A percentile compares a stretch with the other conserved stretches of the same genome.
These are phyloP conservation scores for Ophion ellenae DNA, from an alignment of 2,888 invertebrate genomes.

Conservation along the genomic window DNA sequence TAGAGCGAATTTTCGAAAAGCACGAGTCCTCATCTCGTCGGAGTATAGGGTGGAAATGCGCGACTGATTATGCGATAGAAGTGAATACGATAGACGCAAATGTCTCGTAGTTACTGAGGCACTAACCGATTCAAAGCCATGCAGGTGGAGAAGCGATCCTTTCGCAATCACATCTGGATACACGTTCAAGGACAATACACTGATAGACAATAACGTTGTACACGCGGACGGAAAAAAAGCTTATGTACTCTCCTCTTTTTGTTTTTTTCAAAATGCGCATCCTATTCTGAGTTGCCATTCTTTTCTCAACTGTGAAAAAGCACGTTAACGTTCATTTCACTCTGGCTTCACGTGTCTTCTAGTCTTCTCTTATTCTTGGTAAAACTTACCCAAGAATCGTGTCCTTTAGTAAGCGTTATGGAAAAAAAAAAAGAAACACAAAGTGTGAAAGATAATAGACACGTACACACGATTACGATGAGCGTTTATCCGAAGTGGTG, in stretches of 20 bases:
- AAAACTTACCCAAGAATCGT: constrained; percentile 60
- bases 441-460: constrained; percentile 9
- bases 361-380: not conserved
- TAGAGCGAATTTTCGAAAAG: no score
- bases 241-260: constrained; percentile 47
- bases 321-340: constrained; percentile 58
- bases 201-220: constrained; percentile 63
- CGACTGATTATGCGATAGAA: constrained; percentile 6
- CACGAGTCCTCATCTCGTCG: not conserved
- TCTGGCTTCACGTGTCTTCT: constrained; percentile 9
- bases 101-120: constrained; percentile 54
- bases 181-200: constrained; percentile 67
- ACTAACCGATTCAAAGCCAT: constrained; percentile 77
- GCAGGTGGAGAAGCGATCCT: constrained; percentile 78
- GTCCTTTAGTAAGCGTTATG: constrained; percentile 63
- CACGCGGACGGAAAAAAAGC: constrained; percentile 63
- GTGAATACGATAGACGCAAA: constrained; percentile 39
- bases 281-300: constrained; percentile 63
- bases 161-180: constrained; percentile 68
- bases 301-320: constrained; percentile 64
- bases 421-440: constrained; percentile 32
- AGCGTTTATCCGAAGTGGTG: constrained; percentile 27
- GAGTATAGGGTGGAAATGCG: constrained; percentile 2
- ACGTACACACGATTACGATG: constrained; percentile 27
- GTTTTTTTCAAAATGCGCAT: constrained; percentile 45